Conservation (phyloP, 2,888 invertebrate species). For the Acleris cristana region DNA sequence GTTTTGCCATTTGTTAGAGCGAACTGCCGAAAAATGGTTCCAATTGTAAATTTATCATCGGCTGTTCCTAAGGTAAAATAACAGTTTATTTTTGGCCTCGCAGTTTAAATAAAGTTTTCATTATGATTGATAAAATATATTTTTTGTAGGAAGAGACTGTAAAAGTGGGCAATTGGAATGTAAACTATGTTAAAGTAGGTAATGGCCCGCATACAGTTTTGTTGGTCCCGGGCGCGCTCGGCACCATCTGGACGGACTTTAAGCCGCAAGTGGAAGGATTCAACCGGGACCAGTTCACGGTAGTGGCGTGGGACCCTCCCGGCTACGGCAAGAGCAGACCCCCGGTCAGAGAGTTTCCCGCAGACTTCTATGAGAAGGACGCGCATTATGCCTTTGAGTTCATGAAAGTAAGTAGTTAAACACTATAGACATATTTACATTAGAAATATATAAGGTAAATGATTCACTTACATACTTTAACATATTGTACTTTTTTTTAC, state of each 20-base stretch:
- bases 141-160: slow-evolving; percentile 85
- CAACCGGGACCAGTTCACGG: slow-evolving; percentile 84
- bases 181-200: slow-evolving; percentile 85
- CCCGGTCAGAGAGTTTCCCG: slow-evolving; percentile 87
- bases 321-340: slow-evolving; percentile 94
- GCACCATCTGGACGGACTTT: slow-evolving; percentile 93
- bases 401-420: slow-evolving; percentile 83
- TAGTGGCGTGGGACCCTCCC: slow-evolving; percentile 92
- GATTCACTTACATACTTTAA: no score
- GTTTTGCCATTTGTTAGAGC: slow-evolving; percentile 38
- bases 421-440: not conserved
- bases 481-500: no score
- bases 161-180: slow-evolving; percentile 81
- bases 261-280: slow-evolving; percentile 89
- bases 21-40: slow-evolving; percentile 42
- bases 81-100: not conserved
- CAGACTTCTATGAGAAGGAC: slow-evolving; percentile 89
- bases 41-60: slow-evolving; percentile 47
- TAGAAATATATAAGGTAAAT: no score
- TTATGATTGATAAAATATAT: slow-evolving; percentile 1
- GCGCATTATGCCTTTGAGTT: slow-evolving; percentile 87
- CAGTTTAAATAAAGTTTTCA: slow-evolving; percentile 1
- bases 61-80: slow-evolving; percentile 48
- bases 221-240: slow-evolving; percentile 91
- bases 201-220: slow-evolving; percentile 85